Evolutionary conservation across 2,113 vertebrate species (phyloP).

Genomic region (Saguinus imperator): DNA sequence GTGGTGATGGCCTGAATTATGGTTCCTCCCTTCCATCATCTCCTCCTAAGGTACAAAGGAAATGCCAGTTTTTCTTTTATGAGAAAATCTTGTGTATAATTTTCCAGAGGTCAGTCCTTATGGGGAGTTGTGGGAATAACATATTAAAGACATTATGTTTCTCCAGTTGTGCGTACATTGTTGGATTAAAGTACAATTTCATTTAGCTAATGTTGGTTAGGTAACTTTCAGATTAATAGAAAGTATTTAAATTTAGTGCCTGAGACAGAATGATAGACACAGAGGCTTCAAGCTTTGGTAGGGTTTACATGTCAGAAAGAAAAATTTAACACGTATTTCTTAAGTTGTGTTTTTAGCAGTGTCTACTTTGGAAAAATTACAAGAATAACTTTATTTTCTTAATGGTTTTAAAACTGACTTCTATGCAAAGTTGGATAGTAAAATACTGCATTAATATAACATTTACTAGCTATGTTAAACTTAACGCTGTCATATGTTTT

Average conservation of each 20-base stretch:
- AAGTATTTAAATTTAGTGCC: neutral
- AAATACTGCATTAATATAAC: constrained; percentile 13
- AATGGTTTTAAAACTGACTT: constrained; percentile 35
- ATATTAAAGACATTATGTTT: neutral
- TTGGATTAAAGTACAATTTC: constrained; percentile 38
- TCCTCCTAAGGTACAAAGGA: constrained; percentile 87
- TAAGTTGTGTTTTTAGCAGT: constrained; percentile 34
- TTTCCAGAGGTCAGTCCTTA: constrained; percentile 14
- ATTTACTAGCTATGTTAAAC: constrained; percentile 24
- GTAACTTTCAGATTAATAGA: neutral
- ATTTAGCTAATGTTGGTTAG: neutral
- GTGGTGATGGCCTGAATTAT: constrained; percentile 85
- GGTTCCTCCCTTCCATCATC: constrained; percentile 82
- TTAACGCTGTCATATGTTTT: constrained; percentile 3
- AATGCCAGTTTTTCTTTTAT: constrained; percentile 43
- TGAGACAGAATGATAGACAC: neutral
- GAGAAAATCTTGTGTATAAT: neutral
- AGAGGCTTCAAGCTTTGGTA: neutral
- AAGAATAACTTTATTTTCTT: neutral
- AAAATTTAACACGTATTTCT: neutral
- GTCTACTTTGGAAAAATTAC: neutral
- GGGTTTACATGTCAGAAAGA: neutral
- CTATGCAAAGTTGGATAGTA: neutral
- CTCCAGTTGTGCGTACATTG: neutral
- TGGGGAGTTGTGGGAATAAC: neutral